phyloP scores from a whole-genome alignment of 2,797 vertebrate genomes.

The Melanotaenia trifasciata region DNA sequence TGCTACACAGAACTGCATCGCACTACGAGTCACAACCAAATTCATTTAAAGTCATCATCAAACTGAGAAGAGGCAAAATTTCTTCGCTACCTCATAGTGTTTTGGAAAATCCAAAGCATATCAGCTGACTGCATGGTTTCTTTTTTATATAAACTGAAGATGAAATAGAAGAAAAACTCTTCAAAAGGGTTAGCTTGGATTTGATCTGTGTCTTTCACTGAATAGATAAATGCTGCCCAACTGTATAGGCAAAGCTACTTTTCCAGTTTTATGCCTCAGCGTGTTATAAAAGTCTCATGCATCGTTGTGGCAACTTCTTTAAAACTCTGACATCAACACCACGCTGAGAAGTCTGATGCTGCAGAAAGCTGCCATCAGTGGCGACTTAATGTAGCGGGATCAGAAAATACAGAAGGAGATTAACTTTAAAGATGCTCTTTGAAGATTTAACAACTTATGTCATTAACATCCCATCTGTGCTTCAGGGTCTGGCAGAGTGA shows the following conservation, averaged over 20 bases:
- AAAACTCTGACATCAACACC: not conserved
- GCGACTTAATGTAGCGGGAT: not conserved
- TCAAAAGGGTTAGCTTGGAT: not conserved
- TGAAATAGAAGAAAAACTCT: not conserved
- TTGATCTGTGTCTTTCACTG: not conserved
- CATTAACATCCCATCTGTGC: slow-evolving; percentile 61
- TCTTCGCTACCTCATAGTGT: not conserved
- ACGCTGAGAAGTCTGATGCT: not conserved
- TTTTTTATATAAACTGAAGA: not conserved
- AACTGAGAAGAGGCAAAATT: not conserved
- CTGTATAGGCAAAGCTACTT: not conserved
- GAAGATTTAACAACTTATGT: slow-evolving; percentile 46
- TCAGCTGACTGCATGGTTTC: not conserved
- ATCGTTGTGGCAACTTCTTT: not conserved
- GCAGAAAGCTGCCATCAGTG: not conserved
- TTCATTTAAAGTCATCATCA: not conserved
- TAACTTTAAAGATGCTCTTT: slow-evolving; percentile 43
- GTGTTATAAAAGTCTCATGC: not conserved
- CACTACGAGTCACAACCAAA: not conserved
- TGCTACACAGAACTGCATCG: too few relatives aligned
- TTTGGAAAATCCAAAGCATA: not conserved
- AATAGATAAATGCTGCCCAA: not conserved
- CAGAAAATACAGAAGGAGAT: slow-evolving; percentile 16
- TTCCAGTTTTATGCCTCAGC: not conserved
- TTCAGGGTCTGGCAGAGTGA: slow-evolving; percentile 17